Percentiles rank a stretch among this genome's conserved stretches.
These are phyloP conservation scores for Dendrocincla tyrannina DNA, from an alignment of 2,797 vertebrate genomes.

Conservation along the genomic window DNA sequence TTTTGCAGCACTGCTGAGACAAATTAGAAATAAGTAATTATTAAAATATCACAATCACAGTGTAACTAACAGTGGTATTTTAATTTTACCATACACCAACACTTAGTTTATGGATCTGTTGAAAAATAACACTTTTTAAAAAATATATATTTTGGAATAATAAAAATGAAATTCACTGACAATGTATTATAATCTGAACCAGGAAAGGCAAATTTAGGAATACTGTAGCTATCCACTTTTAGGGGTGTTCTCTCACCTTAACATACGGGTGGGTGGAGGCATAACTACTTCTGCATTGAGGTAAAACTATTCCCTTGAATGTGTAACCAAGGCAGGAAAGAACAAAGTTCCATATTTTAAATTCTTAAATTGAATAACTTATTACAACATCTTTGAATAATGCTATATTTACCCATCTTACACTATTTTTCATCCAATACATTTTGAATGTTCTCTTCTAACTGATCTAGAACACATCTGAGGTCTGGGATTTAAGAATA, in stretches of 20 bases:
- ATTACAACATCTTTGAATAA: slow-evolving; percentile 3
- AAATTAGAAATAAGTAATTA: slow-evolving; percentile 64
- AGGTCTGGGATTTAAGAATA: slow-evolving; percentile 14
- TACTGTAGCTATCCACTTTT: slow-evolving; percentile 37
- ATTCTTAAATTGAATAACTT: not conserved
- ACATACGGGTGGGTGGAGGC: not conserved
- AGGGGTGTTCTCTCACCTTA: slow-evolving; percentile 28
- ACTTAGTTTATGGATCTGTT: slow-evolving; percentile 70
- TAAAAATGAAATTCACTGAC: slow-evolving; percentile 74
- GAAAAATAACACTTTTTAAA: slow-evolving; percentile 79
- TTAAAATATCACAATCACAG: slow-evolving; percentile 68
- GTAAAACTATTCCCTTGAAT: slow-evolving; percentile 38
- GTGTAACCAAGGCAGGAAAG: slow-evolving; percentile 46
- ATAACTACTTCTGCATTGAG: slow-evolving; percentile 29
- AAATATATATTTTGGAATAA: slow-evolving; percentile 80
- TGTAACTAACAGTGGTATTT: slow-evolving; percentile 68
- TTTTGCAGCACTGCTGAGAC: slow-evolving; percentile 62
- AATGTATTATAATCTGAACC: slow-evolving; percentile 54
- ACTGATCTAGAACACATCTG: slow-evolving; percentile 11
- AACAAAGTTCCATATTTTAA: not conserved
- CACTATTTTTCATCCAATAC: not conserved
- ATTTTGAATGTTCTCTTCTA: not conserved
- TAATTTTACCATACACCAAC: slow-evolving; percentile 59
- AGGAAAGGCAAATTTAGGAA: slow-evolving; percentile 63
- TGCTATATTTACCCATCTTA: not conserved